A percentile compares a stretch with the other conserved stretches of the same genome.
Conservation (phyloP, 1,140 invertebrate genomes). For the Camponotus vicinus region DNA sequence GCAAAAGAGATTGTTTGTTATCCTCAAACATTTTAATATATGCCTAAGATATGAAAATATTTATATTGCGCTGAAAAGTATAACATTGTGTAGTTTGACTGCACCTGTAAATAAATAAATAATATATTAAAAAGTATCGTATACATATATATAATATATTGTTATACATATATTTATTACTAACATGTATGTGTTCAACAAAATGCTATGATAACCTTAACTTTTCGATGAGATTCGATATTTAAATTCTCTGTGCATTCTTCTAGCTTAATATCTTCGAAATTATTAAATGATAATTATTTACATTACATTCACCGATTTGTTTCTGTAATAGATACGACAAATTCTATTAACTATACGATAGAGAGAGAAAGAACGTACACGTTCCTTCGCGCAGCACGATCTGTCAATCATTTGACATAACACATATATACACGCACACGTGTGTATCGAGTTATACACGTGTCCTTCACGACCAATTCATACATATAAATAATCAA, state of each 20-base stretch:
- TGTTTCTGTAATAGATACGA: not conserved
- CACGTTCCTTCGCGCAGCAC: not conserved
- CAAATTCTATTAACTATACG: not conserved
- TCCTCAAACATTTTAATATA: too few relatives aligned
- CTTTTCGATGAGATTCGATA: not conserved
- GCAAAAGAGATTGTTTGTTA: not conserved
- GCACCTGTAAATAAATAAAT: conserved; percentile 30
- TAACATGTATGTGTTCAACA: not conserved
- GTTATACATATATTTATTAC: not conserved
- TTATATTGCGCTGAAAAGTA: not conserved
- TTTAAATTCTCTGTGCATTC: not conserved
- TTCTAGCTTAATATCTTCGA: not conserved
- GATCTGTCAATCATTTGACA: too few relatives aligned
- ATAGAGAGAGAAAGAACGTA: not conserved
- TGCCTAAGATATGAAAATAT: not conserved
- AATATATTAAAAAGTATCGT: not conserved
- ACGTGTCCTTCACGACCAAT: not conserved
- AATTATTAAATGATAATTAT: not conserved
- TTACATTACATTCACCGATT: not conserved
- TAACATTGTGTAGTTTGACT: not conserved
- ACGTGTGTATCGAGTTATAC: not conserved
- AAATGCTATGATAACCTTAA: conserved; percentile 37
- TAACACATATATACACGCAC: too few relatives aligned
- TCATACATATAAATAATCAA: not conserved
- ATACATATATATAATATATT: not conserved